These are phyloP conservation scores for Callaeas wilsoni DNA, from an alignment of 2,113 vertebrate species.

Conservation along the genomic window DNA sequence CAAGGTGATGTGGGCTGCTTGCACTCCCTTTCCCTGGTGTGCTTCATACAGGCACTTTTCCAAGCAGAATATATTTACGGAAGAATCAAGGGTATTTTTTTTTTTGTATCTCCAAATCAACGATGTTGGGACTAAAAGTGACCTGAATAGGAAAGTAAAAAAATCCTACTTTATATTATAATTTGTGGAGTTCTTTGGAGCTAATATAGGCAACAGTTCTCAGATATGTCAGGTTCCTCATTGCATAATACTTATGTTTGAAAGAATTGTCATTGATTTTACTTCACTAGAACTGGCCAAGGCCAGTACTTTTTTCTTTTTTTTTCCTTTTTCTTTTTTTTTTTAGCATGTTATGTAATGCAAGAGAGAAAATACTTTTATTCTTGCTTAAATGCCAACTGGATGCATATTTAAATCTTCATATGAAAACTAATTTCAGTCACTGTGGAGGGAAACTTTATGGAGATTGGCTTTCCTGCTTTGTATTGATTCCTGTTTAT, in stretches of 20 bases:
- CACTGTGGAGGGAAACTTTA: not conserved
- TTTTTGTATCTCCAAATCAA: not conserved
- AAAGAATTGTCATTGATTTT: conserved; percentile 19
- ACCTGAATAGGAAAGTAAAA: not conserved
- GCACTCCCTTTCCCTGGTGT: conserved; percentile 41
- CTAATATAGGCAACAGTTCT: not conserved
- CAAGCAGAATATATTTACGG: conserved; percentile 47
- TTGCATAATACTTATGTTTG: not conserved
- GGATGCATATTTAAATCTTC: not conserved
- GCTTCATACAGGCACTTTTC: conserved; percentile 27
- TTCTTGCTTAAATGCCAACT: not conserved
- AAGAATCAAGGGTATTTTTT: not conserved
- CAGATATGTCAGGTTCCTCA: not conserved
- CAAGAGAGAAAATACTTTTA: not conserved
- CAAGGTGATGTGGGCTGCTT: conserved; percentile 14
- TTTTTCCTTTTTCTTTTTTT: not conserved
- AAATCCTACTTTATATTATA: not conserved
- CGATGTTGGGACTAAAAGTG: not conserved
- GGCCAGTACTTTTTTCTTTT: not conserved
- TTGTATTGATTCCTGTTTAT: conserved; percentile 25
- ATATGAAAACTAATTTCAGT: not conserved
- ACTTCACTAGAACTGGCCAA: not conserved
- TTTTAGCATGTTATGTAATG: not conserved
- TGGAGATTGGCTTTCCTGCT: conserved; percentile 1
- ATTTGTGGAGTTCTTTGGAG: not conserved